phyloP scores from a whole-genome alignment of 2,113 vertebrate species.

The Marcusenius ussheri region DNA sequence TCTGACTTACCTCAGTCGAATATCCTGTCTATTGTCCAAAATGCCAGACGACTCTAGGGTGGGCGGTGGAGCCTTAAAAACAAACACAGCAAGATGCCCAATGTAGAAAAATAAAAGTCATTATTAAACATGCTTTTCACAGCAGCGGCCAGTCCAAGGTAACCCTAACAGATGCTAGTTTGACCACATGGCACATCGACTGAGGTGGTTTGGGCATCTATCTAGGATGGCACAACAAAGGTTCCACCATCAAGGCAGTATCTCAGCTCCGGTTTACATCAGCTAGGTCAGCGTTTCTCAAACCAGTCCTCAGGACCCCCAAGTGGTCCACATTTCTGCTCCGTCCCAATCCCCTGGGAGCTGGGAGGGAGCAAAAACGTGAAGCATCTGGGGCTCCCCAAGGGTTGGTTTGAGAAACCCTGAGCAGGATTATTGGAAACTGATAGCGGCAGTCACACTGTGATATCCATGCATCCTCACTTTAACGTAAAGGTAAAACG shows the following conservation, averaged over 20 bases:
- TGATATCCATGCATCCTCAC: background rate
- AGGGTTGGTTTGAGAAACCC: background rate
- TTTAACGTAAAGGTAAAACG: background rate
- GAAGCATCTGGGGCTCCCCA: background rate
- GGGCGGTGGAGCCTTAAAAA: conserved; percentile 44
- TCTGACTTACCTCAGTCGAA: conserved; percentile 52
- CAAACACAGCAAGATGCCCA: background rate
- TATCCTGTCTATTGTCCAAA: conserved; percentile 60
- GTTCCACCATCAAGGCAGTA: background rate
- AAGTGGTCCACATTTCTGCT: background rate
- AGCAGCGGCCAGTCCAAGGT: background rate
- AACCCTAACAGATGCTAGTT: background rate
- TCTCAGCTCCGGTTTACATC: background rate
- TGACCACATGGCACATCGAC: background rate
- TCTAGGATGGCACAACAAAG: background rate
- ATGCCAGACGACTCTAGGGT: conserved; percentile 48
- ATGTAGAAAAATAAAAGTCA: background rate
- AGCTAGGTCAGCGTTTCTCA: background rate
- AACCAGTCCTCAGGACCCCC: background rate
- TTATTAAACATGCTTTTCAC: background rate
- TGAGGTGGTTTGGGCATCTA: no score
- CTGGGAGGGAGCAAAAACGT: background rate
- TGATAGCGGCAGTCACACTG: background rate
- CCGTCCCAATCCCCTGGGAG: background rate
- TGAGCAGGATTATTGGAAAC: background rate